These are phyloP conservation scores for Cephalopholis sonnerati DNA, from an alignment of 2,113 vertebrate genomes.

Conservation along the genomic window DNA sequence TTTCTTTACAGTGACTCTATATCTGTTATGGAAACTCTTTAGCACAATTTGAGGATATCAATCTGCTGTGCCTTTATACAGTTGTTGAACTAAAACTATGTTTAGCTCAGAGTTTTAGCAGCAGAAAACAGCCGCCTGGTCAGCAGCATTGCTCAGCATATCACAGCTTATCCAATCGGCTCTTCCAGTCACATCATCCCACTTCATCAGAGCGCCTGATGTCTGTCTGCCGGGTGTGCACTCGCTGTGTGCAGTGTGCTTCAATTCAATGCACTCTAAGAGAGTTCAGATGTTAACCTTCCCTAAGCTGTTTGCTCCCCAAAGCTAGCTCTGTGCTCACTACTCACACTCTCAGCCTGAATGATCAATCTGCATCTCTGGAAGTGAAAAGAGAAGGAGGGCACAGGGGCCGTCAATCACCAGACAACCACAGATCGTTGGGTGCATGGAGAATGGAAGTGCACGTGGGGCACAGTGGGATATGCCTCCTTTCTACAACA, in stretches of 20 bases:
- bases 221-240: conserved; percentile 46
- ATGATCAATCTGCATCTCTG: conserved; percentile 84
- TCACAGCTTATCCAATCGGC: conserved; percentile 60
- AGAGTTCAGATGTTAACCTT: conserved; percentile 46
- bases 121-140: conserved; percentile 33
- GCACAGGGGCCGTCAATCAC: conserved; percentile 70
- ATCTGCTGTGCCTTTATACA: conserved; percentile 41
- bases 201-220: conserved; percentile 49
- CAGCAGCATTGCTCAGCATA: conserved; percentile 64
- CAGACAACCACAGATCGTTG: conserved; percentile 42
- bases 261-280: conserved; percentile 58
- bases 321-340: conserved; percentile 74
- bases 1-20: conserved; percentile 2
- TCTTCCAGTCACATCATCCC: conserved; percentile 65
- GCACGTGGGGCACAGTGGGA: conserved; percentile 23
- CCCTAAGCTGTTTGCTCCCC: conserved; percentile 61
- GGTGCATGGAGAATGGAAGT: conserved; percentile 47
- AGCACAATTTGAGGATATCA: conserved; percentile 17
- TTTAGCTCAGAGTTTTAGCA: conserved; percentile 47
- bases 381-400: conserved; percentile 76
- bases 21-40: conserved; percentile 70
- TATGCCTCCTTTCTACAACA: conserved; percentile 7
- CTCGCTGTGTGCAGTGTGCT: conserved; percentile 59
- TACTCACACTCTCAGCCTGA: conserved; percentile 84
- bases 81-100: conserved; percentile 44